These are phyloP conservation scores for Dufourea novaeangliae DNA, from an alignment of 1,140 invertebrate genomes.

Conservation along the genomic window DNA sequence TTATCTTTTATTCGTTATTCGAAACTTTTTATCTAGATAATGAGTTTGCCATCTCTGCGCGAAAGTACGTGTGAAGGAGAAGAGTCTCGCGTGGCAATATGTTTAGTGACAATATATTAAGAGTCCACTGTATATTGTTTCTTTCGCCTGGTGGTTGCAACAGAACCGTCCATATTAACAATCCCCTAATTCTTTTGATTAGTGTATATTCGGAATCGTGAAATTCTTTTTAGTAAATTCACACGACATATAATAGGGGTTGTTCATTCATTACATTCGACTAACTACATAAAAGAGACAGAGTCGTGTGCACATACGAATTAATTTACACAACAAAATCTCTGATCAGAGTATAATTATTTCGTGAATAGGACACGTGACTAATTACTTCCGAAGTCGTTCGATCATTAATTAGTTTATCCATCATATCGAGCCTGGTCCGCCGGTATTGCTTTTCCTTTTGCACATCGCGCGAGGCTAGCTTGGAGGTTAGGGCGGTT, in stretches of 20 bases:
- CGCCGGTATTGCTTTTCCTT: conserved; percentile 43
- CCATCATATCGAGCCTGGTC: conserved; percentile 54
- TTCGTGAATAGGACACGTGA: conserved; percentile 62
- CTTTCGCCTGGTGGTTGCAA: too few species aligned
- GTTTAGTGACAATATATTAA: too few species aligned
- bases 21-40: too few species aligned
- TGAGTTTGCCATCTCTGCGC: too few species aligned
- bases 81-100: too few species aligned
- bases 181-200: too few species aligned
- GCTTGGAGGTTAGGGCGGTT: too few species aligned
- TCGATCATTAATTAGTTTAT: conserved; percentile 75
- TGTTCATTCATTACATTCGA: neutral
- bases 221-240: neutral
- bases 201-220: neutral
- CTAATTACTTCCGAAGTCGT: conserved; percentile 76
- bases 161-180: too few species aligned
- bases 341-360: conserved; percentile 64
- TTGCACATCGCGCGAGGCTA: conserved; percentile 6
- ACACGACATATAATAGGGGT: neutral
- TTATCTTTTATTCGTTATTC: too few species aligned
- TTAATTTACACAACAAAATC: neutral
- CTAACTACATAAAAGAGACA: too few species aligned
- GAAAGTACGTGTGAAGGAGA: too few species aligned
- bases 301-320: neutral
- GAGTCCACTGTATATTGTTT: too few species aligned